Evolutionary conservation across 2,797 vertebrate species (phyloP), one percentile per base, ranked within the genome.

Genomic region (Onychomys torridus): DNA sequence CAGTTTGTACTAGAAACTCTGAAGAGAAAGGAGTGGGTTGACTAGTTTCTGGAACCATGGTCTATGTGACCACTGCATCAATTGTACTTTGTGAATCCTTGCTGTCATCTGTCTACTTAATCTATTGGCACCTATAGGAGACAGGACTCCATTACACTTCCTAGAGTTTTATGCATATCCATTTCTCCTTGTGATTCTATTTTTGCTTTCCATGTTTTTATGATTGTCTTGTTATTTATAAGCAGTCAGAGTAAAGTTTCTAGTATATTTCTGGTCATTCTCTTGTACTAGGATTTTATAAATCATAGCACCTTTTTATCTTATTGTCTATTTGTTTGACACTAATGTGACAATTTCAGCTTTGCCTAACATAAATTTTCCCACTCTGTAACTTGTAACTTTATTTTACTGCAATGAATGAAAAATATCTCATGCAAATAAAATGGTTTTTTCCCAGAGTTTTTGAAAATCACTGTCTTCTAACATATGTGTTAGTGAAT

Each of bases 221-320:
- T 92, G 57, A 67, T 57, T 85, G 59, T n/a, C 76, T 75, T 83
- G 19, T 27, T 88, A 89, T 49, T 77, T 81, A 13, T 61, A 34
- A 37, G 19, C 5, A 84, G n/a, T 65, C 59, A 77, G n/a, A n/a
- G 27, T 23, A 52, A 83, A 82, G 19, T 79, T 76, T 84, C 46
- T 5, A 76, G 57, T 27, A 69, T 73, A n/a, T 93, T 73, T 67
- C 55, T 73, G 63, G 32, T 78, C 57, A 76, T 88, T 92, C 94
- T 78, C 34, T 69, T 89, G 27, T 59, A 61, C 29, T 79, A 59
- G 69, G 37, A 78, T 75, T 94, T 43, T 65, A 34, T 78, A 73
- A 91, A 52, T 96, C 61, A 46, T 65, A 90, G 27, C 23, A 78
- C 75, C 76, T 88, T 84, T 88, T 84, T 89, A 73, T 52, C 34